A percentile compares a stretch with the other conserved stretches of the same genome.
These are phyloP conservation scores for Heterodera schachtii DNA, from an alignment of 1,140 invertebrate species.

Conservation along the genomic window DNA sequence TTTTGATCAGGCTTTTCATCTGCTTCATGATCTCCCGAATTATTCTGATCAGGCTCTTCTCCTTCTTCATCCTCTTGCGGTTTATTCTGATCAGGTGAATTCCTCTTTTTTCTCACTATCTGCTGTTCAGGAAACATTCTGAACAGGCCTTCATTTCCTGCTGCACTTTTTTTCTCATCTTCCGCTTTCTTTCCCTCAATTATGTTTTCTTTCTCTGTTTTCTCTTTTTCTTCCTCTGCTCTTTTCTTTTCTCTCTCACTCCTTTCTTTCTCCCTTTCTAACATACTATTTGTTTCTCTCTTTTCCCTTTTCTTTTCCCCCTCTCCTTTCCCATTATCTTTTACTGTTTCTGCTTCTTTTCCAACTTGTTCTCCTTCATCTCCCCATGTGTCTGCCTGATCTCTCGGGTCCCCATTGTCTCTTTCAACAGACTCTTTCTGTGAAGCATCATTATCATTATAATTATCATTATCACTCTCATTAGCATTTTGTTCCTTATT, in stretches of 20 bases:
- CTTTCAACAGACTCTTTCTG: neutral
- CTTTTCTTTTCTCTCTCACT: neutral
- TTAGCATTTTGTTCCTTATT: neutral
- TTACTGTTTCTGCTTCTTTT: neutral
- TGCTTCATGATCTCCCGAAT: neutral
- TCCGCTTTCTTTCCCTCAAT: too few species aligned
- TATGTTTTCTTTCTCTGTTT: too few species aligned
- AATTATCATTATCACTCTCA: neutral
- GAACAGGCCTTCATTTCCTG: neutral
- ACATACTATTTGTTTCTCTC: too few species aligned
- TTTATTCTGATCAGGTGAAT: neutral
- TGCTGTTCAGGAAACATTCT: neutral
- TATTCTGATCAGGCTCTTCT: neutral
- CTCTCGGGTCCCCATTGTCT: neutral
- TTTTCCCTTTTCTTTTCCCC: slow-evolving; percentile 5
- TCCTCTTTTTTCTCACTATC: neutral
- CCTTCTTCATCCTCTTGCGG: neutral
- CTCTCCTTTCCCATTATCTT: slow-evolving; percentile 22
- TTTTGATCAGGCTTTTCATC: neutral
- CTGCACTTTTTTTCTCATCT: neutral
- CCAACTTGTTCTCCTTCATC: slow-evolving; percentile 2
- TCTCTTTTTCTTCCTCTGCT: neutral
- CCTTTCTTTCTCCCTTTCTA: neutral
- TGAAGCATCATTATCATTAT: neutral
- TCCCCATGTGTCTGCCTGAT: neutral